Percentiles rank a stretch among this genome's conserved stretches.
phyloP scores from a whole-genome alignment of 2,797 vertebrate species.

The Mus caroli region DNA sequence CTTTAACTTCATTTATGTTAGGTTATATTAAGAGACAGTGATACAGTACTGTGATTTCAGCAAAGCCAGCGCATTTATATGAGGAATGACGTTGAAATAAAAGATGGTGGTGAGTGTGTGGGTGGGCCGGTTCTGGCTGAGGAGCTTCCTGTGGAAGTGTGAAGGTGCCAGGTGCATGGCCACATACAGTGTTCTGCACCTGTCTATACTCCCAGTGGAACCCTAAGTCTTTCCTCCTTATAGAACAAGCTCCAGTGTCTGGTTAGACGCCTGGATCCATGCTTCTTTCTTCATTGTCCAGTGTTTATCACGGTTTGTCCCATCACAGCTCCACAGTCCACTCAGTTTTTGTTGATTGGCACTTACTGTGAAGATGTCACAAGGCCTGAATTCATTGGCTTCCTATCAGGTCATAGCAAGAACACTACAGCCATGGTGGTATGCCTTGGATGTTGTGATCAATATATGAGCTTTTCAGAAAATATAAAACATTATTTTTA shows the following conservation, averaged over 20 bases:
- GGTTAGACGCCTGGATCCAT: not conserved
- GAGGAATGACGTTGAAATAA: not conserved
- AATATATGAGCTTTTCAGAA: not conserved
- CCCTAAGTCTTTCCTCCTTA: not conserved
- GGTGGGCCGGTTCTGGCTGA: not conserved
- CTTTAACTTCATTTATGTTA: slow-evolving; percentile 44
- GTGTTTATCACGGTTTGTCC: not conserved
- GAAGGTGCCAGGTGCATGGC: not conserved
- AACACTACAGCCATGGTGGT: not conserved
- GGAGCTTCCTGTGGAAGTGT: not conserved
- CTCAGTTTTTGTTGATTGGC: slow-evolving; percentile 1
- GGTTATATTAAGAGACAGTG: slow-evolving; percentile 36
- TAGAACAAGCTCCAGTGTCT: not conserved
- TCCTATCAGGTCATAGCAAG: not conserved
- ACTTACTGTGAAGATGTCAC: slow-evolving; percentile 6
- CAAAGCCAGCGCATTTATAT: slow-evolving; percentile 40
- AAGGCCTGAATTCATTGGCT: slow-evolving; percentile 1
- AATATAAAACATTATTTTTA: not conserved
- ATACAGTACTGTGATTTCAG: slow-evolving; percentile 30
- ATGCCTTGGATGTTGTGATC: not conserved
- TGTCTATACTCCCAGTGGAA: slow-evolving; percentile 5
- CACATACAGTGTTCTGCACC: not conserved
- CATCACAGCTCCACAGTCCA: not conserved
- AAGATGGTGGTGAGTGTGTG: not conserved
- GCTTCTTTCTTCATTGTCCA: not conserved